These are phyloP conservation scores for Brachypalpus laphriformis DNA, from an alignment of 2,888 invertebrate species.

Conservation along the genomic window DNA sequence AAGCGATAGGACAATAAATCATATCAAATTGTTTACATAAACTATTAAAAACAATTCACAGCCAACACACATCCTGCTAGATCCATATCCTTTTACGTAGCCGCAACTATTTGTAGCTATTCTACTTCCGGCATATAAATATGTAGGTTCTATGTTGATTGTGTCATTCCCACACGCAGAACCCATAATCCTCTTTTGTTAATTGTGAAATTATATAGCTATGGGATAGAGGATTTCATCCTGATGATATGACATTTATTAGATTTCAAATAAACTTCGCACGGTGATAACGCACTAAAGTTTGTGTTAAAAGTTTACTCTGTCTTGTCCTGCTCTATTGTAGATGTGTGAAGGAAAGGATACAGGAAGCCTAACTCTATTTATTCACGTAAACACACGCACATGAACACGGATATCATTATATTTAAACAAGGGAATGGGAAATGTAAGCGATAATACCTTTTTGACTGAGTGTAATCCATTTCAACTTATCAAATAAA, in stretches of 20 bases:
- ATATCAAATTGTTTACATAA: slow-evolving; percentile 68
- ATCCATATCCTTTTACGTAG: slow-evolving; percentile 53
- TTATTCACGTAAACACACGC: background rate
- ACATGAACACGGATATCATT: background rate
- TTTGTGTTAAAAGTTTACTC: slow-evolving; percentile 44
- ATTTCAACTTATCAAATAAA: background rate
- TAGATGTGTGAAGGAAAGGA: background rate
- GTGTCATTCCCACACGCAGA: background rate
- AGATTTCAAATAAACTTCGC: slow-evolving; percentile 43
- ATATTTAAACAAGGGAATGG: background rate
- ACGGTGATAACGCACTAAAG: slow-evolving; percentile 39
- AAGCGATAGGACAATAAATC: slow-evolving; percentile 68
- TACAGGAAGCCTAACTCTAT: background rate
- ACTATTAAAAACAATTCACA: slow-evolving; percentile 71
- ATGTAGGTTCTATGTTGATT: slow-evolving; percentile 30
- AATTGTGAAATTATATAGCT: slow-evolving; percentile 58
- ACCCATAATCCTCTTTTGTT: slow-evolving; percentile 9
- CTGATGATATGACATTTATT: slow-evolving; percentile 66
- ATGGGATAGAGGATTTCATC: slow-evolving; percentile 31
- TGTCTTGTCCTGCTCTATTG: slow-evolving; percentile 5
- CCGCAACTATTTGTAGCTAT: slow-evolving; percentile 21
- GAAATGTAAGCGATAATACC: background rate
- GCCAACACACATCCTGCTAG: slow-evolving; percentile 52
- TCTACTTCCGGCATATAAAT: slow-evolving; percentile 39
- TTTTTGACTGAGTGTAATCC: background rate